Percentiles rank a stretch among this genome's conserved stretches.
Evolutionary conservation across 2,797 vertebrate genomes (phyloP).

Genomic region (Manis pentadactyla): DNA sequence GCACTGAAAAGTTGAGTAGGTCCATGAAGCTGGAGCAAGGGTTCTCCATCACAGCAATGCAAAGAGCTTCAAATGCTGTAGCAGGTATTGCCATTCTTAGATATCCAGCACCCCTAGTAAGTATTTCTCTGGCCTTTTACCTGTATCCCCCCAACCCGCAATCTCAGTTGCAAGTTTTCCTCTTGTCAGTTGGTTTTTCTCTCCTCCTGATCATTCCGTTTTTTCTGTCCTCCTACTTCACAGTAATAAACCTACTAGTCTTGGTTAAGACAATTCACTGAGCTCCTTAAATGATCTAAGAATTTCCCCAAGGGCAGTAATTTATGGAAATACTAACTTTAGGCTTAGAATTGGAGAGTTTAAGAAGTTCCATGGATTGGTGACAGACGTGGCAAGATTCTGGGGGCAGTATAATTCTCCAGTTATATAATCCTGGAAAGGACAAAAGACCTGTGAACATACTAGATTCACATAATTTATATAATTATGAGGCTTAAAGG

Average conservation of each 20-base stretch:
- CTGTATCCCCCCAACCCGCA: neutral
- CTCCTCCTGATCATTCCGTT: neutral
- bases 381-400: neutral
- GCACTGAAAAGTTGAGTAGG: neutral
- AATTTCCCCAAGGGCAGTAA: neutral
- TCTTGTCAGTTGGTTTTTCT: neutral
- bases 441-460: neutral
- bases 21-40: neutral
- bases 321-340: neutral
- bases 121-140: neutral
- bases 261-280: neutral
- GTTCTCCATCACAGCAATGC: neutral
- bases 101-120: neutral
- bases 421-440: neutral
- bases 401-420: neutral
- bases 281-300: conserved; percentile 13
- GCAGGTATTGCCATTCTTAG: neutral
- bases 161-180: neutral
- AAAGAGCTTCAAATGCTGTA: neutral
- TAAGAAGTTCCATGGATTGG: neutral
- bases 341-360: neutral
- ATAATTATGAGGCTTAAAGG: neutral
- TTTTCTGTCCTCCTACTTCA: neutral
- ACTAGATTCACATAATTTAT: neutral
- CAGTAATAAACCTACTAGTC: neutral